A percentile compares a stretch with the other conserved stretches of the same genome.
Evolutionary conservation across 2,797 vertebrate genomes (phyloP).

Genomic region (Smutsia gigantea): DNA sequence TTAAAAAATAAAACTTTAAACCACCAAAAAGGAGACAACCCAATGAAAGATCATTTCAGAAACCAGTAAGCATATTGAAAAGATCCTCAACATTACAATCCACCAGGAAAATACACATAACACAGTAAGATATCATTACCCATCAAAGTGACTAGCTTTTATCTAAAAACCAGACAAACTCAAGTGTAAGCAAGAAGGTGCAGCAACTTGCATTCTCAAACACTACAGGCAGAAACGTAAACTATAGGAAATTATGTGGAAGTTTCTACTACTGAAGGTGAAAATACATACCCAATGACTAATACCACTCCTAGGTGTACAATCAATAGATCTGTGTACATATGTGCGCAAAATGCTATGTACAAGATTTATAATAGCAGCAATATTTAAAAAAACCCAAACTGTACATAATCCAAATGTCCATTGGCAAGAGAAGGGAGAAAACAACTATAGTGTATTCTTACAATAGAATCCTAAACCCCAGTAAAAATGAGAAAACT

Average conservation of each 20-base stretch:
- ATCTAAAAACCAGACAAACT: not conserved
- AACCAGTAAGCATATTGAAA: not conserved
- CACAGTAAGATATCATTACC: not conserved
- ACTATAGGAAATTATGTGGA: not conserved
- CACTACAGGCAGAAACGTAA: not conserved
- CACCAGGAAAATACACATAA: not conserved
- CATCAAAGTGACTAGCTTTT: not conserved
- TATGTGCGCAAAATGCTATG: not conserved
- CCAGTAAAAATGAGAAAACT: not conserved
- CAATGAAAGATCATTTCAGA: not conserved
- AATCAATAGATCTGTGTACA: not conserved
- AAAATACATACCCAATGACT: not conserved
- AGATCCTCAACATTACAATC: not conserved
- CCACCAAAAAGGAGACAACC: conserved; percentile 1
- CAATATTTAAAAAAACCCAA: not conserved
- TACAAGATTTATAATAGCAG: not conserved
- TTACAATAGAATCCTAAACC: not conserved
- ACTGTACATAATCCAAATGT: not conserved
- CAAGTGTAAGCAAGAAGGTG: not conserved
- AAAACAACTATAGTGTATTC: not conserved
- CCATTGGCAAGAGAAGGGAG: not conserved
- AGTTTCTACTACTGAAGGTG: not conserved
- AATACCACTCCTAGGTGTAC: not conserved
- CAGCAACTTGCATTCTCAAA: not conserved
- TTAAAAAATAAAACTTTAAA: not conserved